phyloP scores from a whole-genome alignment of 2,888 invertebrate genomes.

The Sminthurinus aureus region DNA sequence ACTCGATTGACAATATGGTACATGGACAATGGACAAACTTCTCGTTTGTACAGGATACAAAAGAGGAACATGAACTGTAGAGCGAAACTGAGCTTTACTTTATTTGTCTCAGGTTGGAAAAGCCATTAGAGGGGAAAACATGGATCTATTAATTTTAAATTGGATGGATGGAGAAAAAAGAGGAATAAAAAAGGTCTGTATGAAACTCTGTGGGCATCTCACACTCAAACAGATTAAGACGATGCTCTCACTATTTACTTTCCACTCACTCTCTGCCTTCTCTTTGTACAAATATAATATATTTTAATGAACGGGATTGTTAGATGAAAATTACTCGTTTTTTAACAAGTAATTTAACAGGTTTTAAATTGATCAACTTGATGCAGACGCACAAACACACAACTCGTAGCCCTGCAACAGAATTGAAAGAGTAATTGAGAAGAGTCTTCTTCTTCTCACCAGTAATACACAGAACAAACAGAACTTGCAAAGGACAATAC shows the following conservation, averaged over 20 bases:
- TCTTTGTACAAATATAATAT: slow-evolving; percentile 32
- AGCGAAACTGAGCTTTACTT: slow-evolving; percentile 9
- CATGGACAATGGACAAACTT: neutral
- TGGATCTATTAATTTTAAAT: slow-evolving; percentile 35
- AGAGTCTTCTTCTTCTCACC: too few species aligned
- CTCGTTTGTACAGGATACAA: neutral
- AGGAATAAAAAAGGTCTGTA: neutral
- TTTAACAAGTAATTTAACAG: slow-evolving; percentile 21
- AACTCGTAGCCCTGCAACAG: neutral
- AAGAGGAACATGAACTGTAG: too few species aligned
- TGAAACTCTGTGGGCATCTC: slow-evolving; percentile 6
- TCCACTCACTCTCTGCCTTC: neutral
- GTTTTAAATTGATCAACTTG: slow-evolving; percentile 20
- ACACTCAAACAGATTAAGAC: neutral
- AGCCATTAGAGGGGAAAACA: slow-evolving; percentile 16
- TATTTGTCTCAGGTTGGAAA: neutral
- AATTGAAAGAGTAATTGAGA: neutral
- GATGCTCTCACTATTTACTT: too few species aligned
- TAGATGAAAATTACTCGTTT: slow-evolving; percentile 37
- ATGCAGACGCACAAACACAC: neutral
- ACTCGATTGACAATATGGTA: neutral
- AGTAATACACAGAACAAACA: neutral
- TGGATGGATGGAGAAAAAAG: slow-evolving; percentile 12
- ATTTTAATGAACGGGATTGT: slow-evolving; percentile 40
- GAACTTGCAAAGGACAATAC: neutral